Base-by-base conservation (phyloP, 2,888 invertebrate genomes). In the Tenthredo distinguenda region DNA sequence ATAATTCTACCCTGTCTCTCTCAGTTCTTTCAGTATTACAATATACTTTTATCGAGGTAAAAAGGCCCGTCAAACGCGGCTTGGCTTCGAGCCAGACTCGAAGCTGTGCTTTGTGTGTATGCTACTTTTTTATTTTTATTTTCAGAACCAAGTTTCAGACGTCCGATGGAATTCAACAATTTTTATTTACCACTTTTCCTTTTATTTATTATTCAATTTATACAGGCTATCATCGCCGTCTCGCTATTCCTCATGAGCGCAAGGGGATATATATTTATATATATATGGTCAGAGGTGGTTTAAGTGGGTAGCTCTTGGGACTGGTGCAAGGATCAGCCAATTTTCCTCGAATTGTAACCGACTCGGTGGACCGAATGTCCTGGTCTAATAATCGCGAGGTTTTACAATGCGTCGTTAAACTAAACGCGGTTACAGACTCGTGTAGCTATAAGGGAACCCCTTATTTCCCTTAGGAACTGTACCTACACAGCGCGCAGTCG, bases 351-450 rank as follows among this genome's bases (percentile, higher is more conserved):
- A 81, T 81, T 62, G 81, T 58, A 81, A 62, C 81, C 81, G 21
- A 62, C 62, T 81, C 50, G 58, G 58, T 62, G 81, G 58, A 58
- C 81, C 37, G 26, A 62, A 37, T 40, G 58, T 40, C 81, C 81
- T 62, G 81, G 81, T 83, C 83, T 85, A 85, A 85, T 85, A 85
- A 85, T 79, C 81, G 71, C 85, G 34, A 82, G 71, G 85, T 85
- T 85, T 85, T 82, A 85, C 85, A 82, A 85, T 72, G 50, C 31
- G 50, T 82, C 85, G 85, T 85, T 85, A 85, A 85, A 82, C 85
- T 55, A 71, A 85, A 85, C 83, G 83, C 71, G 31, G 81, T 65
- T 43, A 62, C 58, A 21, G 37, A 40, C 31, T n/a, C 81, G n/a
- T 43, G 26, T 58, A 79, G 37, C 34, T 43, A 62, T 50, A 65